Evolutionary conservation across 2,888 invertebrate genomes (phyloP), one percentile per base, ranked within the genome.

Genomic region (Sarcophaga variegata): DNA sequence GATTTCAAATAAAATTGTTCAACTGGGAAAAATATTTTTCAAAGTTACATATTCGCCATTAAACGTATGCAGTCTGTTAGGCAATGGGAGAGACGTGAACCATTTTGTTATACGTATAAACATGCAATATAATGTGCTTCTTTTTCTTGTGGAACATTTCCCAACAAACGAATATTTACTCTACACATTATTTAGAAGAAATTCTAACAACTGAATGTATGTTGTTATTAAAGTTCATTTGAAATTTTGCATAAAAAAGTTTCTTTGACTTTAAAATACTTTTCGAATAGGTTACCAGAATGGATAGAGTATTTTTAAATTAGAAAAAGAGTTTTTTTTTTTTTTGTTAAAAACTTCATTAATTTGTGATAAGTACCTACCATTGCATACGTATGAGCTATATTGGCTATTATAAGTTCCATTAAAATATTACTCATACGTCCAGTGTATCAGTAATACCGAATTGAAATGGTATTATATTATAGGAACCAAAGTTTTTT

Each of bases 21-120:
- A 85, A 81, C 76, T 85, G 76, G 66, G 70, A 84, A 76, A 81
- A 81, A 81, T 81, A 63, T 67, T 80, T 66, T n/a, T 12, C 69
- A 70, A 69, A 54, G 17, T 37, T 37, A 37, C 37, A 69, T 47
- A 60, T 81, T 71, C 70, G 49, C 37, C 6, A 85, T 76, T 49
- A 81, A 76, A 64, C 62, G 71, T 66, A 71, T 85, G 62, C 71
- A 80, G 75, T 84, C 64, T 25, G 70, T 76, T 71, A 66, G 47
- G 47, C 14, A 67, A 45, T 37, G 4, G n/a, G 25, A 45, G 4
- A 45, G 20, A 45, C n/a, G 11, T n/a, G 54, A 54, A 54, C 12
- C 17, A 37, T 37, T 37, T 12, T 54, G 54, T 0, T 54, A 17
- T 14, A 14, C 4, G 17, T 12, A 14, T 5, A 12, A 54, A 54